Base-by-base conservation (phyloP, 2,888 invertebrate genomes). In the Apotomis capreana region DNA sequence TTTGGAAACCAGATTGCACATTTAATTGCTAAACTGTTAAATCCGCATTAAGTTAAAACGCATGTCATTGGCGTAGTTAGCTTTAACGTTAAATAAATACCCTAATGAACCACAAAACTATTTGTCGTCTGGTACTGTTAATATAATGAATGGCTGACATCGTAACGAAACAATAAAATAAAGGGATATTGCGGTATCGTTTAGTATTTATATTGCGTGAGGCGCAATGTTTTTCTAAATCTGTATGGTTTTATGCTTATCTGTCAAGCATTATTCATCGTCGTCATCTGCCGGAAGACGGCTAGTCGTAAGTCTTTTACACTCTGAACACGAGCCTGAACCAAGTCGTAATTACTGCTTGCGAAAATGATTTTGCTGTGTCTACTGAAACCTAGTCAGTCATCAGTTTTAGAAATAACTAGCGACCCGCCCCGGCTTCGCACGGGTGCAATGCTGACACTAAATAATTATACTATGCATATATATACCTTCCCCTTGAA, bases 21-120 rank as follows among this genome's bases (percentile, higher is more conserved):
- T 68, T 68, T 59, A 59, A 68, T 52, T 57, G 49, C 37, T 40
- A 59, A 52, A 13, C 40, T 10, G 40, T 26, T 54, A 54, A 54
- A 54, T 54, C n/a, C 9, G 26, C 6, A 40, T 60, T 54, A 15
- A 63, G 13, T 63, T 63, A 10, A 63, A 52, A 10, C 13, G 52
- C 37, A 52, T 13, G 13, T 37, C 13, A 63, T 52, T 37, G 12
- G 10, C 13, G 36, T 54, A 37, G 37, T 5, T n/a, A 5, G 8
- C 37, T 44, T 63, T 3, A 63, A 54, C 37, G 10, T 37, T 13
- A 37, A 62, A 49, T 61, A 51, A 49, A 63, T 13, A 54, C 5
- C 37, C 9, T 37, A 52, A 9, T 52, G 52, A 13, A 52, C 37
- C 9, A 52, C 40, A 12, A 40, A 52, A 54, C 52, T 13, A 37